These are phyloP conservation scores for Xiphophorus hellerii DNA, from an alignment of 2,113 vertebrate species.

Conservation along the genomic window DNA sequence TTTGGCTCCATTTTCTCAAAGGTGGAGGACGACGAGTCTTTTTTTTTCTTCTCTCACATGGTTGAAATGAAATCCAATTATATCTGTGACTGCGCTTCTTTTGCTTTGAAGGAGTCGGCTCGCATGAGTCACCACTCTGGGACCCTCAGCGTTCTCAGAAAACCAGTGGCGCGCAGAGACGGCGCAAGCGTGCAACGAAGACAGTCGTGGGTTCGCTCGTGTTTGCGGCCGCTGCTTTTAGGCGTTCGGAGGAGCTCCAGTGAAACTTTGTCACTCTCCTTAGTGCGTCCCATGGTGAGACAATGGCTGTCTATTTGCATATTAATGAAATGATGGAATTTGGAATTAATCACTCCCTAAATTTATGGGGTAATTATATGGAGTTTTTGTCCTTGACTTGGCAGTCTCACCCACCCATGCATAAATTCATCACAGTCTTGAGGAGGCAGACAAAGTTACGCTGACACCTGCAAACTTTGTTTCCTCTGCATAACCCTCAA, in stretches of 20 bases:
- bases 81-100: slow-evolving; percentile 71
- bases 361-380: slow-evolving; percentile 75
- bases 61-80: slow-evolving; percentile 79
- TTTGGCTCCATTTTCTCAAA: slow-evolving; percentile 61
- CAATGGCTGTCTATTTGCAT: slow-evolving; percentile 70
- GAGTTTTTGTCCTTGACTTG: slow-evolving; percentile 76
- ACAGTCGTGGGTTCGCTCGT: slow-evolving; percentile 35
- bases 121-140: slow-evolving; percentile 68
- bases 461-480: slow-evolving; percentile 73
- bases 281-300: slow-evolving; percentile 37
- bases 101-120: slow-evolving; percentile 69
- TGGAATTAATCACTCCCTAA: slow-evolving; percentile 71
- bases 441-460: slow-evolving; percentile 69
- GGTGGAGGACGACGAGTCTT: slow-evolving; percentile 57
- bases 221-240: slow-evolving; percentile 9
- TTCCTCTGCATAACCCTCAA: slow-evolving; percentile 65
- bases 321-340: slow-evolving; percentile 77
- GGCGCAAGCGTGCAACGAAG: slow-evolving; percentile 46
- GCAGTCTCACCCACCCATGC: slow-evolving; percentile 65
- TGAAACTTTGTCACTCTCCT: slow-evolving; percentile 54
- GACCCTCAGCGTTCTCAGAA: slow-evolving; percentile 56
- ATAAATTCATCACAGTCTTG: slow-evolving; percentile 66
- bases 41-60: slow-evolving; percentile 63
- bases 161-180: slow-evolving; percentile 56
- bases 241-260: slow-evolving; percentile 25